A percentile compares a stretch with the other conserved stretches of the same genome.
Conservation (phyloP, 2,113 vertebrate genomes). For the Paedocypris sp. region DNA sequence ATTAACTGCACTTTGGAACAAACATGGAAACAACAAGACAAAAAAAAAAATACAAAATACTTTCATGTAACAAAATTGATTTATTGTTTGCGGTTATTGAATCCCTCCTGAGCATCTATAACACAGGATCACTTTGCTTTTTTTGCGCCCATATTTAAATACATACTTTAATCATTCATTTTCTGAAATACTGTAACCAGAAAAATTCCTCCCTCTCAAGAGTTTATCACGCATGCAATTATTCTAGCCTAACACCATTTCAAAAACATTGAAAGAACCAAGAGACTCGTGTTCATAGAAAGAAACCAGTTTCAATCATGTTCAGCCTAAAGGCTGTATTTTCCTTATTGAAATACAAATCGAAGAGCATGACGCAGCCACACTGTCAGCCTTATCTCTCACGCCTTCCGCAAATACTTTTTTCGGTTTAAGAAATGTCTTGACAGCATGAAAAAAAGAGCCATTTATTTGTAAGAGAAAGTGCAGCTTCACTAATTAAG, state of each 20-base stretch:
- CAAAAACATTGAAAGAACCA: conserved; percentile 28
- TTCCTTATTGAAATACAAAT: conserved; percentile 38
- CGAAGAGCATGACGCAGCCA: neutral
- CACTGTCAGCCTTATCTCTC: neutral
- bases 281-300: conserved; percentile 36
- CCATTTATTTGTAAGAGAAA: neutral
- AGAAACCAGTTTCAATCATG: conserved; percentile 68
- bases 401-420: conserved; percentile 25
- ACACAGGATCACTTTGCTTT: neutral
- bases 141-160: neutral
- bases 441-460: conserved; percentile 9
- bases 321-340: conserved; percentile 62
- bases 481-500: neutral
- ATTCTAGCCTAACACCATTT: conserved; percentile 54
- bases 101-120: neutral
- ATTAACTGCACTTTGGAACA: neutral
- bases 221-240: conserved; percentile 75
- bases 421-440: conserved; percentile 32
- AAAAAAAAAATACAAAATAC: neutral
- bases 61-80: conserved; percentile 8
- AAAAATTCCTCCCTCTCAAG: conserved; percentile 41
- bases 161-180: neutral
- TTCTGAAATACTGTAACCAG: conserved; percentile 48
- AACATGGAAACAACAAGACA: neutral
- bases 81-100: neutral